Evolutionary conservation across 1,140 invertebrate genomes (phyloP).

Genomic region (Drosophila nebulosa): DNA sequence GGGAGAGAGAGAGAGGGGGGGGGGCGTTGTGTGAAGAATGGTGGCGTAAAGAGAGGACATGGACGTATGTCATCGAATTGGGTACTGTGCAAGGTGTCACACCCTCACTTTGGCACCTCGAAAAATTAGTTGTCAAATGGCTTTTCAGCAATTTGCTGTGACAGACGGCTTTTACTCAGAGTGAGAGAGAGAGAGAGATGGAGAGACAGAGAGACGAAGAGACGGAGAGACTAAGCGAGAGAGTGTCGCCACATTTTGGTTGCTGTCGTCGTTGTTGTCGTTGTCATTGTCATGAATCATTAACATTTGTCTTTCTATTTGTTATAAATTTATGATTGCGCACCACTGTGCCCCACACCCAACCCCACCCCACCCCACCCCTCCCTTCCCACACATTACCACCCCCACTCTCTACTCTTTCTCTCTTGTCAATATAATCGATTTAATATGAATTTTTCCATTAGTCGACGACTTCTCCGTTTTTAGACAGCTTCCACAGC

Average conservation of each 20-base stretch:
- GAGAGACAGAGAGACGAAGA: too few relatives aligned
- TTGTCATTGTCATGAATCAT: slow-evolving; percentile 20
- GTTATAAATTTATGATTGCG: slow-evolving; percentile 51
- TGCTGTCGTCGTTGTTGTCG: too few relatives aligned
- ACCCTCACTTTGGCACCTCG: slow-evolving; percentile 42
- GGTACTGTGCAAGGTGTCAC: slow-evolving; percentile 56
- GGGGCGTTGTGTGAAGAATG: too few relatives aligned
- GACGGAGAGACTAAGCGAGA: too few relatives aligned
- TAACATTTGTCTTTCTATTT: slow-evolving; percentile 24
- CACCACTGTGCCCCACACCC: slow-evolving; percentile 21
- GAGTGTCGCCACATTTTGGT: too few relatives aligned
- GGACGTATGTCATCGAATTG: background rate
- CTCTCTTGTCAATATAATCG: slow-evolving; percentile 69
- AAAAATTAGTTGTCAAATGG: slow-evolving; percentile 73
- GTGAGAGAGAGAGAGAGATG: background rate
- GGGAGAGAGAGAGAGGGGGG: background rate
- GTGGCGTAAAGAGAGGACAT: too few relatives aligned
- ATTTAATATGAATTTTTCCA: slow-evolving; percentile 80
- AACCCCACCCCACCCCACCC: too few relatives aligned
- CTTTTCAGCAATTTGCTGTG: slow-evolving; percentile 55
- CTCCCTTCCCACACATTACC: background rate
- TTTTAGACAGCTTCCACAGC: slow-evolving; percentile 44
- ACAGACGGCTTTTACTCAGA: slow-evolving; percentile 62
- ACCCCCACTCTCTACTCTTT: background rate
- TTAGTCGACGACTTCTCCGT: slow-evolving; percentile 65